These are phyloP conservation scores for Vombatus ursinus DNA, from an alignment of 2,113 vertebrate species.

Conservation along the genomic window DNA sequence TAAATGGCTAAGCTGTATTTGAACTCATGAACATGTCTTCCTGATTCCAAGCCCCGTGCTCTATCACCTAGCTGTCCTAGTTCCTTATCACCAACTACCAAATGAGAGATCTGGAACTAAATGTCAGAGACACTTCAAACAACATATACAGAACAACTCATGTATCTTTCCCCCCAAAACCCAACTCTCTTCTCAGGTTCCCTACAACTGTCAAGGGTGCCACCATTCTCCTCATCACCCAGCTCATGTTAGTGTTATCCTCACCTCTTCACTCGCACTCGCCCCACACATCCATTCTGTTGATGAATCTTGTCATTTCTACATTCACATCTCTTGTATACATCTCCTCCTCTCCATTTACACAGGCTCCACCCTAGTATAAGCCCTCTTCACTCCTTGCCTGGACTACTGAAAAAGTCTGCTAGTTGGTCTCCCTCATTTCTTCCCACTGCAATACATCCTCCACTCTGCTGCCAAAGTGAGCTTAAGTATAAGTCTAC, in stretches of 20 bases:
- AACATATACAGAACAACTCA: not conserved
- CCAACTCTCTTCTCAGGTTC: not conserved
- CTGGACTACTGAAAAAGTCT: not conserved
- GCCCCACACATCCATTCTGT: not conserved
- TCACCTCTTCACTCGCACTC: not conserved
- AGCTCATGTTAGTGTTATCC: not conserved
- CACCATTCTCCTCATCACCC: not conserved
- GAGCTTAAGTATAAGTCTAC: not conserved
- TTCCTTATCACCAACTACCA: not conserved
- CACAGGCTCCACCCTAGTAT: not conserved
- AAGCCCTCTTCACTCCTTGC: not conserved
- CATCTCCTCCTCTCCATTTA: not conserved
- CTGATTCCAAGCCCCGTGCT: no score
- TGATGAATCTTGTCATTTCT: not conserved
- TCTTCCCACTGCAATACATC: not conserved
- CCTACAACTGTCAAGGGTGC: accelerated
- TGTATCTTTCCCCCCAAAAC: not conserved
- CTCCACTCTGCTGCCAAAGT: not conserved
- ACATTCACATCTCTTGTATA: not conserved
- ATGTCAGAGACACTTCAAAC: not conserved
- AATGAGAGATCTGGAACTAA: not conserved
- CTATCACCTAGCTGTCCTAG: not conserved
- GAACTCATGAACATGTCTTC: not conserved
- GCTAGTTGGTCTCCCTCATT: no score
- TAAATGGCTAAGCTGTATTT: not conserved